Base-by-base conservation (phyloP, 2,888 invertebrate species). In the Ischnus inquisitorius region DNA sequence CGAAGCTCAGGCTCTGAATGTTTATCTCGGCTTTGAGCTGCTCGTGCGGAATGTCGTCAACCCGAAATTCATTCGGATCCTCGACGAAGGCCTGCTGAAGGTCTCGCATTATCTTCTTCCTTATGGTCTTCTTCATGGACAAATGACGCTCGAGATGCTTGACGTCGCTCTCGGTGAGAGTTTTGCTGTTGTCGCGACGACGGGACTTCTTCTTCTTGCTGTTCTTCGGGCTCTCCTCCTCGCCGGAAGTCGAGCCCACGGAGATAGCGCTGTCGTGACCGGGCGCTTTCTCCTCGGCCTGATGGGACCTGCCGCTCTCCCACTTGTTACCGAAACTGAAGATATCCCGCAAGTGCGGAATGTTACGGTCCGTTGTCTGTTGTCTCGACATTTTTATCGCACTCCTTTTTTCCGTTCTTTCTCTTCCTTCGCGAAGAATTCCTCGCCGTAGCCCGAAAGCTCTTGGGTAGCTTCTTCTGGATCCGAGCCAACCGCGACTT, bases 111-210 rank as follows among this genome's bases (percentile, higher is more conserved):
- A 97, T 97, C 94, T 97, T 97, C 94, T 97, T 97, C 88, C 97
- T 94, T 88, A 97, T 97, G 19, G 97, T 97, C 92, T 97, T 97
- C 94, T 97, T 97, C 97, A 97, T 97, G 92, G 97, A 97, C 89
- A 97, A 95, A 93, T 97, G 97, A 88, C 97, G 94, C 91, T 97
- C 97, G 57, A 97, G 93, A 22, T 97, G 97, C 90, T 96, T 96
- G 60, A 96, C 96, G 92, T 96, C 96, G 71, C 95, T 96, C 90
- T 96, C 96, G 14, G 95, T 94, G 88, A 95, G 94, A 2, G 95
- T 94, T 91, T 96, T 96, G 93, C 95, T 96, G 91, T 96, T 96
- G 87, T 96, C 96, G 90, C 96, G 96, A 90, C 95, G 95, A 90
- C 95, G 95, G 1, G 93, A 94, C 88, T 94, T 94, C 91, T 95